phyloP scores from a whole-genome alignment of 2,113 vertebrate species.

The Rhea pennata region DNA sequence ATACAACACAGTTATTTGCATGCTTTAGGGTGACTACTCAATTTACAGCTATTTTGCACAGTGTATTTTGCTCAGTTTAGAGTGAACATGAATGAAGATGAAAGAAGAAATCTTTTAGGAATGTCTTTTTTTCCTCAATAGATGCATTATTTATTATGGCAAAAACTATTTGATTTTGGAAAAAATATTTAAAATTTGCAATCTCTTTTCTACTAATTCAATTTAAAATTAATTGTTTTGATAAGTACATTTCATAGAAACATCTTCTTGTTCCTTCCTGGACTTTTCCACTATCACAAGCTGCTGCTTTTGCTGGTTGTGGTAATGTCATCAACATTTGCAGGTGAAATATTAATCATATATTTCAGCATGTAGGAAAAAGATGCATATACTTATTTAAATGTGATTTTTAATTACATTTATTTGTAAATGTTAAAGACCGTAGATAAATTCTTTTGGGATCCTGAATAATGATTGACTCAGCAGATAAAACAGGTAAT shows the following conservation, averaged over 20 bases:
- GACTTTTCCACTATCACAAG: background rate
- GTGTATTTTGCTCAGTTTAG: background rate
- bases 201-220: background rate
- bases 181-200: conserved; percentile 11
- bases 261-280: background rate
- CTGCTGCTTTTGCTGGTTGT: background rate
- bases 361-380: background rate
- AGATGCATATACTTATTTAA: background rate
- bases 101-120: background rate
- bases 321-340: background rate
- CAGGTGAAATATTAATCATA: background rate
- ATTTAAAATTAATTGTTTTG: background rate
- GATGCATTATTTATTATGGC: conserved; percentile 15
- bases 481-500: background rate
- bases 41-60: conserved; percentile 41
- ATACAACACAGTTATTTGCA: conserved; percentile 4
- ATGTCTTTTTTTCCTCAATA: background rate
- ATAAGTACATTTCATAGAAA: background rate
- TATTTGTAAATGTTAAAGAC: background rate
- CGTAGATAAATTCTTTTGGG: background rate
- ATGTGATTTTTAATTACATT: background rate
- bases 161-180: background rate
- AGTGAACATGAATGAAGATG: background rate
- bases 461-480: background rate
- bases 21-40: conserved; percentile 13